A percentile compares a stretch with the other conserved stretches of the same genome.
These are phyloP conservation scores for Bettongia penicillata DNA, from an alignment of 2,113 vertebrate genomes.

Conservation along the genomic window DNA sequence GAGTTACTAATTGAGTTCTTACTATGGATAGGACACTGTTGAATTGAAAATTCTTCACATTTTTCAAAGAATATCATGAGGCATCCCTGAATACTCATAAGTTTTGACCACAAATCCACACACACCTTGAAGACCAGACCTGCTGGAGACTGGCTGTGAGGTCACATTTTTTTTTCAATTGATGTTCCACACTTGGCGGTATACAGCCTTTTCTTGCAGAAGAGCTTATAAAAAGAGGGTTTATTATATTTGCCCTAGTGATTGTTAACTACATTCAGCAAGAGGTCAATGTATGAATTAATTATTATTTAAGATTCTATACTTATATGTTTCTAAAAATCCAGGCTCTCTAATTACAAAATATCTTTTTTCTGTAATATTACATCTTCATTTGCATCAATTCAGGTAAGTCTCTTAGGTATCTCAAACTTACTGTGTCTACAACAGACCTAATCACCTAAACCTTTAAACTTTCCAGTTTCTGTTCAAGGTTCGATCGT, in stretches of 20 bases:
- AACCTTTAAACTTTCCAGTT: neutral
- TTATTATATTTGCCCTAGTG: neutral
- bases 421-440: neutral
- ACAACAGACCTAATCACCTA: neutral
- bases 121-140: slow-evolving; percentile 16
- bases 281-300: neutral
- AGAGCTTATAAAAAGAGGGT: neutral
- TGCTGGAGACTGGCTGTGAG: neutral
- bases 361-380: neutral
- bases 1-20: neutral
- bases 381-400: neutral
- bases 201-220: neutral
- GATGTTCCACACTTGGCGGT: neutral
- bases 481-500: neutral
- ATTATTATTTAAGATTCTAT: neutral
- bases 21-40: neutral
- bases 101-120: slow-evolving; percentile 1
- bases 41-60: neutral
- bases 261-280: neutral
- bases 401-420: neutral
- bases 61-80: neutral
- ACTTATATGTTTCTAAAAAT: neutral
- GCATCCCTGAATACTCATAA: neutral
- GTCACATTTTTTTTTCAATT: neutral
- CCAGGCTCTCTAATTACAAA: neutral